phyloP scores from a whole-genome alignment of 2,888 invertebrate species.

The Caenorhabditis afra region DNA sequence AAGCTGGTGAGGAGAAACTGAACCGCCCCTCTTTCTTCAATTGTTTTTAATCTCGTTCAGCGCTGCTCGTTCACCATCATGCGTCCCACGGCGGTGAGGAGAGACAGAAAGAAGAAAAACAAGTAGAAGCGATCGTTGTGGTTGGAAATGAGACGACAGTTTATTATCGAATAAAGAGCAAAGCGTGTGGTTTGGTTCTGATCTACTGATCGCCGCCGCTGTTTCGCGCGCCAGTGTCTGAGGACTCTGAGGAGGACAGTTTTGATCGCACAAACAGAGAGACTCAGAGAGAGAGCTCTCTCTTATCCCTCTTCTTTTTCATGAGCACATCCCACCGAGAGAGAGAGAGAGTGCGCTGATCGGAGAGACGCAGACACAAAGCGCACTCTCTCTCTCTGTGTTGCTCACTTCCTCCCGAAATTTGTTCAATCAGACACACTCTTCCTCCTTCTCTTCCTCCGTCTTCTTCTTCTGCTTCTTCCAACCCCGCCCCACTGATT shows the following conservation, averaged over 20 bases:
- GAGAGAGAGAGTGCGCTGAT: conserved; percentile 21
- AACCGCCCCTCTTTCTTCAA: background rate
- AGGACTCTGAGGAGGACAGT: too few relatives aligned
- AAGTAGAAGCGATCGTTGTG: background rate
- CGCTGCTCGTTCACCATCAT: conserved; percentile 1
- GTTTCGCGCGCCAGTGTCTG: too few relatives aligned
- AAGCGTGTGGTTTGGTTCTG: too few relatives aligned
- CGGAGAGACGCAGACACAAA: conserved; percentile 31
- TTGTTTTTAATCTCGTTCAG: background rate
- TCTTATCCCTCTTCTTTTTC: conserved; percentile 27
- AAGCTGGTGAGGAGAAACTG: background rate
- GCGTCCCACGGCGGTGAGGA: too few relatives aligned
- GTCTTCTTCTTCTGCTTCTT: background rate
- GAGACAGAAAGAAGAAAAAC: background rate
- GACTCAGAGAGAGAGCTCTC: too few relatives aligned
- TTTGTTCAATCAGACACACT: conserved; percentile 34
- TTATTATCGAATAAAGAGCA: too few relatives aligned
- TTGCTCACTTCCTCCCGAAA: background rate
- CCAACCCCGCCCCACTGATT: too few relatives aligned
- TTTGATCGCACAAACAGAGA: too few relatives aligned
- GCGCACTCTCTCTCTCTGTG: too few relatives aligned
- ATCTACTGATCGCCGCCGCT: too few relatives aligned
- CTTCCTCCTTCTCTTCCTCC: background rate
- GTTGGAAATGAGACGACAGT: background rate
- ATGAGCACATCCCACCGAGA: conserved; percentile 29